Conservation (phyloP, 2,888 invertebrate genomes). For the Leptopilina myrica region DNA sequence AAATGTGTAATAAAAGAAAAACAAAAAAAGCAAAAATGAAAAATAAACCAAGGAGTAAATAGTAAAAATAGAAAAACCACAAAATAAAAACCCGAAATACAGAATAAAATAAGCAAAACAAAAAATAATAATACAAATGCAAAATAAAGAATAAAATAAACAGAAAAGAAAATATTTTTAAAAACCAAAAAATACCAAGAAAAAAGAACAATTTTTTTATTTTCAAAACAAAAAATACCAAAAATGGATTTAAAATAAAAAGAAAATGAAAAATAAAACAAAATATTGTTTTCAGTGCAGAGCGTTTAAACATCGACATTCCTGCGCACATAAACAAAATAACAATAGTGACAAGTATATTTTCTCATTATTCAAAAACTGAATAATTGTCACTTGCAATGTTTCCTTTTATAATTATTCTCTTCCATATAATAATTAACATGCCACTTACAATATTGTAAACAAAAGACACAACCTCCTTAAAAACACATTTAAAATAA, state of each 20-base stretch:
- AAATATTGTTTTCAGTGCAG: not conserved
- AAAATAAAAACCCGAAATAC: no score
- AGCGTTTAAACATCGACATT: constrained; percentile 20
- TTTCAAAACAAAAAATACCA: not conserved
- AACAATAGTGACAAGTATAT: not conserved
- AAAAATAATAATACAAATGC: no score
- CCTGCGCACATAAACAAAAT: constrained; percentile 7
- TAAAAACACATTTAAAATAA: not conserved
- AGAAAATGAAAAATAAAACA: not conserved
- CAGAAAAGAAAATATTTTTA: no score
- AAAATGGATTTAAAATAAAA: not conserved
- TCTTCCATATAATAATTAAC: not conserved
- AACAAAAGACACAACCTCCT: not conserved
- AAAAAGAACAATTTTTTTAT: not conserved
- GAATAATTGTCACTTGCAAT: constrained; percentile 20
- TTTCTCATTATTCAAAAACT: constrained; percentile 21
- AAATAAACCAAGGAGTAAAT: no score
- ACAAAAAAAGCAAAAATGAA: no score
- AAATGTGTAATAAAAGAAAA: no score
- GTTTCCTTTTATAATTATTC: not conserved
- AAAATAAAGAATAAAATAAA: no score
- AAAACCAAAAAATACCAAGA: no score
- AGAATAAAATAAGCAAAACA: no score
- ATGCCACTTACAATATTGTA: not conserved
- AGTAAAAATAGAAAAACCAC: no score